These are phyloP conservation scores for Euzophera pinguis DNA, from an alignment of 2,888 invertebrate genomes.

Conservation along the genomic window DNA sequence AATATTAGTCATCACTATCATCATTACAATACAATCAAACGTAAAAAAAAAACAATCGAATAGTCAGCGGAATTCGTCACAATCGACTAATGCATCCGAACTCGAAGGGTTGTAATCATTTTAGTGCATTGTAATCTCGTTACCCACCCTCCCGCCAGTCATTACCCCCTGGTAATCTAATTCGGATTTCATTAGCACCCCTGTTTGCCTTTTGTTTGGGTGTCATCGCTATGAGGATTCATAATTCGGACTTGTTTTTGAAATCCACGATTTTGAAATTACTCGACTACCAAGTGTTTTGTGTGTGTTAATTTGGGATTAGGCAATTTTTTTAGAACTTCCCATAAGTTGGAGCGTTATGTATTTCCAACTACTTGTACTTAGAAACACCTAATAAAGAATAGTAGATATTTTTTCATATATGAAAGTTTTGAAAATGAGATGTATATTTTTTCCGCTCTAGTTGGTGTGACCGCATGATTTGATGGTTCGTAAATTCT, in stretches of 20 bases:
- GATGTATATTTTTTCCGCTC: too few species aligned
- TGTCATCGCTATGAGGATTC: conserved; percentile 15
- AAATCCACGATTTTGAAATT: too few species aligned
- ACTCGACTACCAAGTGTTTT: too few species aligned
- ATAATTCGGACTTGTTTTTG: neutral
- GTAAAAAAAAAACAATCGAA: neutral
- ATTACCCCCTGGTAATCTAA: conserved; percentile 61
- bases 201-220: conserved; percentile 24
- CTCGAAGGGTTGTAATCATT: conserved; percentile 47
- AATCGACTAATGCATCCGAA: conserved; percentile 41
- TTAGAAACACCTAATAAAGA: too few species aligned
- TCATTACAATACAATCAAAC: neutral
- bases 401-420: too few species aligned
- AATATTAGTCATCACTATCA: neutral
- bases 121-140: conserved; percentile 49
- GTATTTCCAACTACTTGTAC: too few species aligned
- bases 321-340: too few species aligned
- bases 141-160: conserved; percentile 45
- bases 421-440: too few species aligned
- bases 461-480: too few species aligned
- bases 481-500: too few species aligned
- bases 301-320: too few species aligned
- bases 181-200: conserved; percentile 62
- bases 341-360: too few species aligned
- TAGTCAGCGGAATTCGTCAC: conserved; percentile 4